Percentiles rank a stretch among this genome's conserved stretches.
Conservation (phyloP, 2,888 invertebrate genomes). For the Sphecodes monilicornis region DNA sequence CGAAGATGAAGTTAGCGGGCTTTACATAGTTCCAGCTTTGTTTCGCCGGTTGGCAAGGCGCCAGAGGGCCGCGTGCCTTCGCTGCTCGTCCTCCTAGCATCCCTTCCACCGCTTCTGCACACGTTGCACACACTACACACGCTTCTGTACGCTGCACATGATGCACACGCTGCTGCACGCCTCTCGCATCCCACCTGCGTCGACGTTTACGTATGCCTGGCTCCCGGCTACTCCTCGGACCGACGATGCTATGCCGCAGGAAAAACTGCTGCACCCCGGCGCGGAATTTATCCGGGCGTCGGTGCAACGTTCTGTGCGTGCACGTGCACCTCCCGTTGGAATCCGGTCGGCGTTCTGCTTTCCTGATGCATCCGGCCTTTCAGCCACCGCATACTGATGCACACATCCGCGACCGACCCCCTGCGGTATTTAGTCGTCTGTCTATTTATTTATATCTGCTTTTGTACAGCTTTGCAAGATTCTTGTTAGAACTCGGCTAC, state of each 20-base stretch:
- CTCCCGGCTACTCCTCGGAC: slow-evolving; percentile 3
- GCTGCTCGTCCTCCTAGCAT: neutral
- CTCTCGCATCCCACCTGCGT: neutral
- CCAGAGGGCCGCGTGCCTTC: slow-evolving; percentile 68
- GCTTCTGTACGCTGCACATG: neutral
- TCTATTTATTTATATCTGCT: neutral
- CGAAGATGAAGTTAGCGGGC: slow-evolving; percentile 77
- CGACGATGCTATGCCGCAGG: neutral
- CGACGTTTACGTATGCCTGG: slow-evolving; percentile 26
- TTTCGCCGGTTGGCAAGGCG: slow-evolving; percentile 78
- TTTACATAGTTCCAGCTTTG: slow-evolving; percentile 80
- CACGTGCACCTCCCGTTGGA: slow-evolving; percentile 3
- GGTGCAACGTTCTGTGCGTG: slow-evolving; percentile 1
- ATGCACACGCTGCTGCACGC: slow-evolving; percentile 19
- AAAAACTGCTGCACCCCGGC: slow-evolving; percentile 18
- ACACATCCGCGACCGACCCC: neutral
- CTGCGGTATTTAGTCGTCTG: neutral
- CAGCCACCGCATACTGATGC: neutral
- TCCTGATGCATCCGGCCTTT: neutral
- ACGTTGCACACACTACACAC: slow-evolving; percentile 17
- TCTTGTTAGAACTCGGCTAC: neutral
- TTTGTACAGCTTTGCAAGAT: neutral
- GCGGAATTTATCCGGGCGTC: slow-evolving; percentile 7
- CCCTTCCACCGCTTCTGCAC: neutral
- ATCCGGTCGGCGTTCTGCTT: neutral